phyloP scores from a whole-genome alignment of 2,113 vertebrate genomes.

The Dipodomys stephensi region DNA sequence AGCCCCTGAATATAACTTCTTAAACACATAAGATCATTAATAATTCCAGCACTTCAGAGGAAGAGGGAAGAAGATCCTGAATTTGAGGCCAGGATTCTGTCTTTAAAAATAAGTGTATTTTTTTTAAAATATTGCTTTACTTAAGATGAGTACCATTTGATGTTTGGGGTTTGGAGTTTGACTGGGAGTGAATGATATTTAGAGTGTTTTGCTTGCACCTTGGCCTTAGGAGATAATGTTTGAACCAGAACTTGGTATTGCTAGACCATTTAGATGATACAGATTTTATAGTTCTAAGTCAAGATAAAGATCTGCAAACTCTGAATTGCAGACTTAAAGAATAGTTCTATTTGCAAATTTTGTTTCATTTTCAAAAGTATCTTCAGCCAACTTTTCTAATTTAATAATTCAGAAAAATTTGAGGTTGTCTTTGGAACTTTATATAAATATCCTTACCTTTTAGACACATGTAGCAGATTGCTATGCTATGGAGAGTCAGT shows the following conservation, averaged over 20 bases:
- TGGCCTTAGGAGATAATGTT: neutral
- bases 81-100: neutral
- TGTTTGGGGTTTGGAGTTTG: neutral
- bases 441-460: neutral
- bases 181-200: neutral
- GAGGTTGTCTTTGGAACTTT: neutral
- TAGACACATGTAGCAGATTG: neutral
- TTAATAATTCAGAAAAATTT: slow-evolving; percentile 1
- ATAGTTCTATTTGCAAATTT: slow-evolving; percentile 7
- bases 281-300: neutral
- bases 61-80: neutral
- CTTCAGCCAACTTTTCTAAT: neutral
- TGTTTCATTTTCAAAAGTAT: neutral
- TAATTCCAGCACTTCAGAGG: neutral
- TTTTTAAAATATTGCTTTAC: neutral
- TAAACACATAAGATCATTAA: too few species aligned
- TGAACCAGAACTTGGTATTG: neutral
- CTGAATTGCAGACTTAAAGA: neutral
- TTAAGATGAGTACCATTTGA: neutral
- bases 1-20: too few species aligned
- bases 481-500: neutral
- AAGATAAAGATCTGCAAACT: neutral
- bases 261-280: neutral
- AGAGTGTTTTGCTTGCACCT: neutral
- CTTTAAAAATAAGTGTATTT: neutral